Evolutionary conservation across 2,888 invertebrate species (phyloP), one percentile per base, ranked within the genome.

Genomic region (Mycalesis mineus): DNA sequence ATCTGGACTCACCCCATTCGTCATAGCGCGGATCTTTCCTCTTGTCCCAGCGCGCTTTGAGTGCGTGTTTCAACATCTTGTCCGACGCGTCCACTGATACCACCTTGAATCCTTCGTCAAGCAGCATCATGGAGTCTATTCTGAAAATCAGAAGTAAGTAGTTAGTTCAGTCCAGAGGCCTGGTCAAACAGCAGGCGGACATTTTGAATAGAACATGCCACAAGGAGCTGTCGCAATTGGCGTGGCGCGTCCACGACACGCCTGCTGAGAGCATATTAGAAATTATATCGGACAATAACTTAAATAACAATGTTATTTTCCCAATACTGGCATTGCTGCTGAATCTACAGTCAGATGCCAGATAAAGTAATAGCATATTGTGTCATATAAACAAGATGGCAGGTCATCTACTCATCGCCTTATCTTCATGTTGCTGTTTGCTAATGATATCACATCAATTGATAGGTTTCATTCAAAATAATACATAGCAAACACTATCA

Each of bases 31-130:
- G 69, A 71, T 97, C 94, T 72, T 93, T 95, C 63, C 97, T 91
- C 50, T 95, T 92, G 53, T 93, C 92, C 97, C 97, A 97, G 51
- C 97, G 90, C 17, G 95, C 93, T 73, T 96, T 95, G 37, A 97
- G 84, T 0, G 97, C 97, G 75, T 96, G 94, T 73, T 97, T 97
- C 70, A 97, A 80, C 97, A 97, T 97, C 84, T 97, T 97, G 77
- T 97, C 97, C 0, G 97, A 97, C 0, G 97, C 97, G 82, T 97
- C 97, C 4, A 95, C 93, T 0, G 97, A 97, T 1, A 95, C 94
- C 31, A 97, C 94, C 62, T 95, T 91, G 78, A 96, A 97, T 0
- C 96, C 97, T 78, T 96, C 96, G 70, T 97, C 96, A 13, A 97
- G 82, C 47, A 97, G 82, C 95, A 97, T 94, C 73, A 96, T 93